These are phyloP conservation scores for Mythimna impura DNA, from an alignment of 2,888 invertebrate genomes.

Conservation along the genomic window DNA sequence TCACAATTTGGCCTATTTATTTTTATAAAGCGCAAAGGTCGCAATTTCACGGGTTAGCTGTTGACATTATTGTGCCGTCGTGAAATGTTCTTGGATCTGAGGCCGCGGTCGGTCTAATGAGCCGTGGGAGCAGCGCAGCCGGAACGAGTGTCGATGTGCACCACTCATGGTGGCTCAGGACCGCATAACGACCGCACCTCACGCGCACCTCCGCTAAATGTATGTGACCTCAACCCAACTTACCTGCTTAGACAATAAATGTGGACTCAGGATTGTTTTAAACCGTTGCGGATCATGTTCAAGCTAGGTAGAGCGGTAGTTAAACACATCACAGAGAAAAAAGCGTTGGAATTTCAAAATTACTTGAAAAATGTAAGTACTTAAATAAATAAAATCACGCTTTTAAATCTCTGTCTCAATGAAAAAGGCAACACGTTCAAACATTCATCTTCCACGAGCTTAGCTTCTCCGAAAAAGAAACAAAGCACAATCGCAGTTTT, in stretches of 20 bases:
- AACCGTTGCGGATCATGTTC: background rate
- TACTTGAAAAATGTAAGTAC: background rate
- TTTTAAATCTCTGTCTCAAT: constrained; percentile 27
- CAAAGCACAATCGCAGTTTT: constrained; percentile 28
- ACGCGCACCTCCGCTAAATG: constrained; percentile 42
- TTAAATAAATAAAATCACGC: constrained; percentile 23
- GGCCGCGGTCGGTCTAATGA: constrained; percentile 68
- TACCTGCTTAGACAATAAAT: constrained; percentile 32
- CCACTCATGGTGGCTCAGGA: constrained; percentile 51
- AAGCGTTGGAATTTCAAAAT: background rate
- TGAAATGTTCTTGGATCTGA: constrained; percentile 63
- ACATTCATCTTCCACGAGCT: constrained; percentile 43
- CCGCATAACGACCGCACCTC: constrained; percentile 58
- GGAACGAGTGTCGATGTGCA: constrained; percentile 62
- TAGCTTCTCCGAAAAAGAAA: constrained; percentile 36
- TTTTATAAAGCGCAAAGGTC: constrained; percentile 59
- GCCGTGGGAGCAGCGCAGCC: constrained; percentile 60
- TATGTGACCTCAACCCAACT: constrained; percentile 48
- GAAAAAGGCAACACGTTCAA: constrained; percentile 31
- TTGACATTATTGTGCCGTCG: constrained; percentile 57
- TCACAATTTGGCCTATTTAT: constrained; percentile 55
- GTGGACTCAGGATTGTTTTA: constrained; percentile 20
- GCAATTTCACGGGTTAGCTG: constrained; percentile 61
- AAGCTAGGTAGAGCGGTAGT: background rate
- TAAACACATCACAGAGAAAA: background rate